A percentile compares a stretch with the other conserved stretches of the same genome.
Conservation (phyloP, 2,113 vertebrate genomes). For the Saccopteryx leptura region DNA sequence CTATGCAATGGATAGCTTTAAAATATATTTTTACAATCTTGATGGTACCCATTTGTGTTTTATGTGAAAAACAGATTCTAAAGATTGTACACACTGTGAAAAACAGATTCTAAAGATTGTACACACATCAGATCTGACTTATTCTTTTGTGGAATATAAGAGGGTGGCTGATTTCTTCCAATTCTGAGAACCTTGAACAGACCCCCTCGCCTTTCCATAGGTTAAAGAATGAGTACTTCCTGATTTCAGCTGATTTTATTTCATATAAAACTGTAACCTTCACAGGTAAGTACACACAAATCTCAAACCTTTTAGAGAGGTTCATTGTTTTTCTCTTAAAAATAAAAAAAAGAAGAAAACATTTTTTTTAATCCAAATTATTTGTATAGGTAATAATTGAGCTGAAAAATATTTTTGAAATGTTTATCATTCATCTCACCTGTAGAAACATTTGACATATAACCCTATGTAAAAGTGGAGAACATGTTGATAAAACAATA, state of each 20-base stretch:
- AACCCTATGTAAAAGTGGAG: conserved; percentile 3
- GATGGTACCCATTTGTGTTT: background rate
- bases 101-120: background rate
- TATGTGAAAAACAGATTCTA: background rate
- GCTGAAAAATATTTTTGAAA: background rate
- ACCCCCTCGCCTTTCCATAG: background rate
- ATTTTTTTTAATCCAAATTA: background rate
- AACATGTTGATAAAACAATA: background rate
- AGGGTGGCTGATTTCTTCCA: conserved; percentile 49
- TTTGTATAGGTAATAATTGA: background rate
- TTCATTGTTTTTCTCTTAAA: background rate
- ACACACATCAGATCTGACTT: conserved; percentile 7
- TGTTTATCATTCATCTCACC: background rate
- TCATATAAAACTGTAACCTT: conserved; percentile 54
- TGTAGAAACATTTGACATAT: background rate
- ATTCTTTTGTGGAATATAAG: background rate
- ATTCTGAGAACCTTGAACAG: background rate
- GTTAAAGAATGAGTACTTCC: conserved; percentile 33
- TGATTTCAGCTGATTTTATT: conserved; percentile 72
- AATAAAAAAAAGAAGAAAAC: background rate
- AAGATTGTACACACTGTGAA: background rate
- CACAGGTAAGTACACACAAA: background rate
- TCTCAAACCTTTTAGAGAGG: background rate
- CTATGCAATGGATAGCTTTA: background rate
- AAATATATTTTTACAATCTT: conserved; percentile 38